These are phyloP conservation scores for Papilio glaucus DNA, from an alignment of 1,140 invertebrate genomes.

Conservation along the genomic window DNA sequence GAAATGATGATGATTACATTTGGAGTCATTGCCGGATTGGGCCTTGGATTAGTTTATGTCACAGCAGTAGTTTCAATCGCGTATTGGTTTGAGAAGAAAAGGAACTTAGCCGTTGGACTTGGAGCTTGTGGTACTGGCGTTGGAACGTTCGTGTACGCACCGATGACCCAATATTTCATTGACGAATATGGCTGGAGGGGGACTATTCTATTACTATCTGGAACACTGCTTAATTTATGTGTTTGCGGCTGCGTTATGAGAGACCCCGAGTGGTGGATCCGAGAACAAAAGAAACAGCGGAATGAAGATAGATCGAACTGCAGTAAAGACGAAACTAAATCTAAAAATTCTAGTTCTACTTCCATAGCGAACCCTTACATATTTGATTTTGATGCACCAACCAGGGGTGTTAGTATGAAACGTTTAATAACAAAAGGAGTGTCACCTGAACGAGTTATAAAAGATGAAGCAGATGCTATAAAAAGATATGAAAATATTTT, in stretches of 20 bases:
- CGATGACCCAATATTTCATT: conserved; percentile 90
- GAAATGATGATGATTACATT: conserved; percentile 93
- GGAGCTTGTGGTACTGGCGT: conserved; percentile 95
- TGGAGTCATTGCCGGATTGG: conserved; percentile 93
- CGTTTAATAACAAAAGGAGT: conserved; percentile 86
- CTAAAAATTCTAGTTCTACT: conserved; percentile 72
- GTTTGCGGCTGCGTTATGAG: conserved; percentile 95
- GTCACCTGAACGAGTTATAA: conserved; percentile 86
- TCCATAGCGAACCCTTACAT: conserved; percentile 77
- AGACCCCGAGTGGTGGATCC: conserved; percentile 91
- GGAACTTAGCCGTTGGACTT: conserved; percentile 95
- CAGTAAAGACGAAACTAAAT: conserved; percentile 59
- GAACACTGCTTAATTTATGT: conserved; percentile 93
- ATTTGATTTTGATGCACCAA: conserved; percentile 59
- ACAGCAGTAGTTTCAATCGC: conserved; percentile 96
- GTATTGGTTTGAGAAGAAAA: conserved; percentile 97
- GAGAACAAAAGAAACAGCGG: conserved; percentile 84
- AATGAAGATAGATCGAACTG: conserved; percentile 53
- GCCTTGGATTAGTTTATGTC: conserved; percentile 93
- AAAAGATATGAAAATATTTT: conserved; percentile 63
- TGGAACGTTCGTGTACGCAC: conserved; percentile 93
- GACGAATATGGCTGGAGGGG: conserved; percentile 93
- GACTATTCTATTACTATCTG: conserved; percentile 91
- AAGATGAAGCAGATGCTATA: conserved; percentile 85
- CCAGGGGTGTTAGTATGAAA: conserved; percentile 64